A percentile compares a stretch with the other conserved stretches of the same genome.
Evolutionary conservation across 2,797 vertebrate genomes (phyloP).

Genomic region (Muraenolepis orangiensis): DNA sequence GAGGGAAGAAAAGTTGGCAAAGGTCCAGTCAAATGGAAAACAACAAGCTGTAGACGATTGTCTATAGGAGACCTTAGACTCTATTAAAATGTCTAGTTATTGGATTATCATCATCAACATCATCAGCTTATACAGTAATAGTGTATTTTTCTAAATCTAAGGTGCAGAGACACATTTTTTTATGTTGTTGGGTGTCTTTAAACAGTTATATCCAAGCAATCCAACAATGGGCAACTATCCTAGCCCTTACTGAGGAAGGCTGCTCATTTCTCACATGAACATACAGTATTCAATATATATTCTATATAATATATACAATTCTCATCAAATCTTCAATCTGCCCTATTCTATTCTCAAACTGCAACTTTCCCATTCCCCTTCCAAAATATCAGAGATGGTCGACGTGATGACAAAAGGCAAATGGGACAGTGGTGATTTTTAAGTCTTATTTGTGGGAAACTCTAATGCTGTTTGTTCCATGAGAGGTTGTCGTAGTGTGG

Average conservation of each 20-base stretch:
- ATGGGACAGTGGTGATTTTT: too few species aligned
- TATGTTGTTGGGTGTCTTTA: neutral
- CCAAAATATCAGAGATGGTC: neutral
- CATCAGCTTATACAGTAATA: neutral
- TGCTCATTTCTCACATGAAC: neutral
- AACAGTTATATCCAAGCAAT: neutral
- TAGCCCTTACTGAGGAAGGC: neutral
- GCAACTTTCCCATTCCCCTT: neutral
- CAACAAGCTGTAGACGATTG: neutral
- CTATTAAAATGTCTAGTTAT: neutral
- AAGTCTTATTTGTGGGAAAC: too few species aligned
- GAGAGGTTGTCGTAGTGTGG: neutral
- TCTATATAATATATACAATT: too few species aligned
- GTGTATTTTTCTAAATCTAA: neutral
- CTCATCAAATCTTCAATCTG: neutral
- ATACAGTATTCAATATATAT: too few species aligned
- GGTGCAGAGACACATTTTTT: neutral
- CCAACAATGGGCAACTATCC: neutral
- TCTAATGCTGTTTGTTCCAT: too few species aligned
- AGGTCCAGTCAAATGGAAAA: neutral
- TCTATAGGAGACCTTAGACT: neutral
- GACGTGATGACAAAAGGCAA: neutral
- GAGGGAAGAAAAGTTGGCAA: neutral
- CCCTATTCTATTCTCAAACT: neutral
- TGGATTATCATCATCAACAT: neutral